A percentile compares a stretch with the other conserved stretches of the same genome.
Conservation (phyloP, 1,140 invertebrate species). For the Macrobrachium rosenbergii region DNA sequence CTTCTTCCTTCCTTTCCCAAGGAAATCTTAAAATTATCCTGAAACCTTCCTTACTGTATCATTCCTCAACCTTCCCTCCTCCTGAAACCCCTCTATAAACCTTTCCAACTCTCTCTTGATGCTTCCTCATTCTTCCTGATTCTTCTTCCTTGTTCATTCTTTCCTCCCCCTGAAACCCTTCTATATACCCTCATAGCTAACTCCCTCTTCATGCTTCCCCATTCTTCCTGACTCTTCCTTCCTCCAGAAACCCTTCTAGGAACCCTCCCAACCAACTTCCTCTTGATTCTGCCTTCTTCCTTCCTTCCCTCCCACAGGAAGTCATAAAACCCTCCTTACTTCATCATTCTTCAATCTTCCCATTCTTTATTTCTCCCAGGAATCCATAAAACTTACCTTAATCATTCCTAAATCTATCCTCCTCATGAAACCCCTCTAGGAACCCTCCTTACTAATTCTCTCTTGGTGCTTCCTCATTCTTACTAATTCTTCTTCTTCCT, state of each 20-base stretch:
- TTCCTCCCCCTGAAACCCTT: background rate
- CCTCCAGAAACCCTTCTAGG: no score
- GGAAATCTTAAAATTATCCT: background rate
- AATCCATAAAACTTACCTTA: no score
- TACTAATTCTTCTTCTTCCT: no score
- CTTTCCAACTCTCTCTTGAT: background rate
- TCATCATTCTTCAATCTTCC: no score
- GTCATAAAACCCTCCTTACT: no score
- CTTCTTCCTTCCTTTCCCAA: background rate
- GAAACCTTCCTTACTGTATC: background rate
- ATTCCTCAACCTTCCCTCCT: background rate
- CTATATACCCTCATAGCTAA: background rate
- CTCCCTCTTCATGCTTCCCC: constrained; percentile 4
- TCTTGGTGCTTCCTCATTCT: no score
- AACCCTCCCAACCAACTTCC: no score
- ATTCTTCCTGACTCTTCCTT: background rate
- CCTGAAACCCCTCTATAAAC: no score
- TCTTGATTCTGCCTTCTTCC: background rate
- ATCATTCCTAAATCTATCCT: no score
- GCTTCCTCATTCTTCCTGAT: background rate
- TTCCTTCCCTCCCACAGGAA: background rate
- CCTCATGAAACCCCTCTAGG: no score
- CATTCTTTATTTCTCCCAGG: no score
- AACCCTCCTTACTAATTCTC: no score
- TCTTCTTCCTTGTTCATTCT: background rate